Base-by-base conservation (phyloP, 2,797 vertebrate species). In the Paedocypris micromegethes region DNA sequence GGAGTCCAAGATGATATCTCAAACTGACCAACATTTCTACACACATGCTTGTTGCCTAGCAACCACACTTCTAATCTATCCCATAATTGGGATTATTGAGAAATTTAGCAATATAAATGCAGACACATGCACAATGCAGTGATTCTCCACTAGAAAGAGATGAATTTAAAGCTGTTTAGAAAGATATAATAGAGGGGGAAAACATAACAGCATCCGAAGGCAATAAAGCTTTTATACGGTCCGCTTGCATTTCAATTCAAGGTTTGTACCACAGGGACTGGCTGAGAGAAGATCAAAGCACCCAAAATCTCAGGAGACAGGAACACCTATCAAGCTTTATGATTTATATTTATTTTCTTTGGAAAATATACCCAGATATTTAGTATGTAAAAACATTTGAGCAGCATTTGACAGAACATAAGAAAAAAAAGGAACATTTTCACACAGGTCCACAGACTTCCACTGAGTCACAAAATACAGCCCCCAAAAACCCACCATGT, bases 301-400 rank as follows among this genome's bases (percentile, higher is more conserved):
- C 23, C 23, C 46, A 42, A 41, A 43, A 72, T 52, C 62, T 58
- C 44, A 46, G 46, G 50, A 64, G 42, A 67, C 70, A 58, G 60
- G 53, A 70, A 64, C 71, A 72, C 64, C 65, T 76, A 63, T 81
- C 55, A 81, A 82, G 80, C 85, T 86, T 77, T 86, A 89, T 84
- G 81, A 84, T 86, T 88, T 79, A 82, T 82, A 87, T 90, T 91
- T 90, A 88, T 89, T 90, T 89, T 84, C 79, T 82, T 88, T 89
- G 88, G 88, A 91, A 91, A 91, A 91, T 90, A 91, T 88, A 90
- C 83, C 87, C 85, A 91, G 86, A 86, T 86, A 89, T 89, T 88
- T 88, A 83, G 87, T 83, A 88, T 88, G 88, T 86, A 88, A 91
- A 91, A 91, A 91, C 88, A 83, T 84, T 80, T 86, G 83, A 84